Evolutionary conservation across 1,140 invertebrate genomes (phyloP), one percentile per base, ranked within the genome.

Genomic region (Achatina immaculata): DNA sequence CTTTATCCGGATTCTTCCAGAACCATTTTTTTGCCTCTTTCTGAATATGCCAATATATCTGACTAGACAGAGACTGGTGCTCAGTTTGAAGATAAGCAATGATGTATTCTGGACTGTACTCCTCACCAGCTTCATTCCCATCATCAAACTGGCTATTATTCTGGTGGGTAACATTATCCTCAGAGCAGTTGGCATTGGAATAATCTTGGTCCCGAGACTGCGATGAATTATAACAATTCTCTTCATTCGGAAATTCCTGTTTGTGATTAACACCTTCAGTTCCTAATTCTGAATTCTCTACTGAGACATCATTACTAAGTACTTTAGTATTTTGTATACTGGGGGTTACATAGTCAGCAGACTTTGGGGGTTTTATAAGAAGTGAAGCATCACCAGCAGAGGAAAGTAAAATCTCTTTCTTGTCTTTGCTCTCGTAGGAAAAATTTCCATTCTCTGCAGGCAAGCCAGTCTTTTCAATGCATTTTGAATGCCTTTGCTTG

Each of bases 41-140:
- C 36, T 80, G 71, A 40, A 72, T 43, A 55, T 71, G 78, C 78
- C 78, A 80, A 45, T 80, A 80, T 16, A 80, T 80, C 24, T 72
- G 43, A 55, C 72, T 43, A 4, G 51, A 36, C 36, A 80, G 11
- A 40, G 71, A 16, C 31, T 71, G 66, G 58, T 55, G 66, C 21
- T 16, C 45, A 16, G 45, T 48, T 51, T 72, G 28, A 0, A 80
- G 19, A 45, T 71, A 71, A 1, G 19, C 36, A 51, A 80, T 72
- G n/a, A 72, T 19, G 1, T 80, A 43, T 34, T 80, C 78, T 19
- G 48, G 45, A n/a, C 45, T 80, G 48, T 80, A 80, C 24, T 55
- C 6, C 51, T 55, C 51, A 0, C 1, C 38, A 4, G 24, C 40
- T 43, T n/a, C 58, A 7, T 31, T n/a, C n/a, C n/a, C 42, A 16